A percentile compares a stretch with the other conserved stretches of the same genome.
phyloP scores from a whole-genome alignment of 2,113 vertebrate genomes.

The Odocoileus virginianus region DNA sequence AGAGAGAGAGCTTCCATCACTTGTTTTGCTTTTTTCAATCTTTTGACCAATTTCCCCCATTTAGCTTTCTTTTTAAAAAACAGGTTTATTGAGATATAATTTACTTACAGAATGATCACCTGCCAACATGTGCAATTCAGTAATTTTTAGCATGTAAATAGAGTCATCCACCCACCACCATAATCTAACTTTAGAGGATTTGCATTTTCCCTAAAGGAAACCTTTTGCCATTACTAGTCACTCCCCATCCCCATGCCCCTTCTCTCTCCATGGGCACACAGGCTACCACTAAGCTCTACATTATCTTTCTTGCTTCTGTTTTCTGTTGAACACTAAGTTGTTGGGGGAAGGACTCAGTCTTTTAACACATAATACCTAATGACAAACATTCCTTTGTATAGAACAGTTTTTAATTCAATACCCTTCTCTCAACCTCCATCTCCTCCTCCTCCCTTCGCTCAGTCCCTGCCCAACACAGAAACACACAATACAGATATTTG shows the following conservation, averaged over 20 bases:
- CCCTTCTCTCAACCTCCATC: neutral
- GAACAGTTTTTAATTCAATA: neutral
- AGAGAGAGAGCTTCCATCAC: neutral
- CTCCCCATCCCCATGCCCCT: neutral
- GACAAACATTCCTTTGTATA: neutral
- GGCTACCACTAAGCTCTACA: neutral
- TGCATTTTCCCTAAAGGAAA: neutral
- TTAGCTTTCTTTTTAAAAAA: neutral
- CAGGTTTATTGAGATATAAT: neutral
- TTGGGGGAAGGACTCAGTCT: neutral
- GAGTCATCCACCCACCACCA: neutral
- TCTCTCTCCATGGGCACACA: neutral
- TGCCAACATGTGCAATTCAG: neutral
- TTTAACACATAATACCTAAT: neutral
- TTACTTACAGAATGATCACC: neutral
- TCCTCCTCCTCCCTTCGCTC: neutral
- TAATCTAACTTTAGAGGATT: neutral
- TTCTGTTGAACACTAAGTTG: neutral
- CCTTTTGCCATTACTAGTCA: neutral
- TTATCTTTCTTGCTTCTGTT: neutral
- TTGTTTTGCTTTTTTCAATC: neutral
- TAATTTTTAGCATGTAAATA: neutral
- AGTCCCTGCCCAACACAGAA: neutral
- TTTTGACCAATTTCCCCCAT: neutral
- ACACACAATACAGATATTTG: neutral